Evolutionary conservation across 92 coral and sea anemone species (phyloP).

Genomic region (Epizoanthus rinbou): DNA sequence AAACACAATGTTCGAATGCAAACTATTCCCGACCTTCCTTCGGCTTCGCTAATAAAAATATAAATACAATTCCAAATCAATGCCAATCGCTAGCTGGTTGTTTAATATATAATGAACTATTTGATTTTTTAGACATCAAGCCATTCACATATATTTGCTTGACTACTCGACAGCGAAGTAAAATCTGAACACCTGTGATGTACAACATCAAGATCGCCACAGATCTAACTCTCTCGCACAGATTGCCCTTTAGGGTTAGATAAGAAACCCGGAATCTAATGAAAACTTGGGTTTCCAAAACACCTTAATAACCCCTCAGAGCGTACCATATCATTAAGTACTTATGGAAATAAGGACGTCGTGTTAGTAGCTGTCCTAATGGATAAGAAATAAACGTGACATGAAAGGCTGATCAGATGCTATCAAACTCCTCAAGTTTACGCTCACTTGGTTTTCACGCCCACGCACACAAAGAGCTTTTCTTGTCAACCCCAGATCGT

Average conservation of each 20-base stretch:
- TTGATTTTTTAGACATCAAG: constrained; percentile 18
- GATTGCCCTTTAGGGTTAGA: constrained; percentile 44
- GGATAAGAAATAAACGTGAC: constrained; percentile 35
- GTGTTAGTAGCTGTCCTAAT: constrained; percentile 35
- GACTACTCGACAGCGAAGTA: not conserved
- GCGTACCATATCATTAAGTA: constrained; percentile 43
- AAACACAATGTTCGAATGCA: constrained; percentile 35
- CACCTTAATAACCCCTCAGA: constrained; percentile 28
- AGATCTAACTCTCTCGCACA: constrained; percentile 29
- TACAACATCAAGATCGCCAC: constrained; percentile 44
- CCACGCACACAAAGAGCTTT: constrained; percentile 23
- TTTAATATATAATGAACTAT: not conserved
- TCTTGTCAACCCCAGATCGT: constrained; percentile 6
- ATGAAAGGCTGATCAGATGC: constrained; percentile 44
- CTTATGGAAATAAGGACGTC: constrained; percentile 44
- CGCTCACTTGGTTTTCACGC: constrained; percentile 50
- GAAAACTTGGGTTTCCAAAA: constrained; percentile 29
- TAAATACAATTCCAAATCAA: not conserved
- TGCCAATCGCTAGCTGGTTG: constrained; percentile 1
- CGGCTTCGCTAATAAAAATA: not conserved
- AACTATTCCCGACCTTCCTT: not conserved
- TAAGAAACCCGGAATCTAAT: constrained; percentile 15
- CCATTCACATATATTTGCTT: constrained; percentile 13
- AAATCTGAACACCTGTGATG: constrained; percentile 27
- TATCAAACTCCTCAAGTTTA: constrained; percentile 31